Conservation (phyloP, 2,113 vertebrate species). For the Ptyas mucosa region DNA sequence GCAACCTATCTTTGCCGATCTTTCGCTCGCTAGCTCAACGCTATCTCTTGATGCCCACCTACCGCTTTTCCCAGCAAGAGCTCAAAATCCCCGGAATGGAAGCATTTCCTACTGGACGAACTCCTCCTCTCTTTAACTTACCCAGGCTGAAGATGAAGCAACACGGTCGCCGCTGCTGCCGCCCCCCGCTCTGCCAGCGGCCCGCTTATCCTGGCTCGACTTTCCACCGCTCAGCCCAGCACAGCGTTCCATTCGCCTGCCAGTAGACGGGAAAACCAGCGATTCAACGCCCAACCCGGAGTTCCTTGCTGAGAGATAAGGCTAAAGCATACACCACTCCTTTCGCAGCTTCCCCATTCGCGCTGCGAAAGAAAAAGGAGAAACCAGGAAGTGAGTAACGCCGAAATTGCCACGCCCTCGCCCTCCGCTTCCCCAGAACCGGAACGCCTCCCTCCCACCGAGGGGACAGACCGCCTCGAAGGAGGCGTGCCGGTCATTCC, state of each 20-base stretch:
- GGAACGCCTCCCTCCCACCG: not conserved
- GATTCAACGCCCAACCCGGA: not conserved
- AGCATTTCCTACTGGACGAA: not conserved
- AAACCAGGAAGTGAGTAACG: too few species aligned
- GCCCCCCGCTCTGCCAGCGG: not conserved
- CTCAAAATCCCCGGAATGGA: not conserved
- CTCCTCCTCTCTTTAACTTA: not conserved
- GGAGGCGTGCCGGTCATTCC: not conserved
- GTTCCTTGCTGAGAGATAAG: too few species aligned
- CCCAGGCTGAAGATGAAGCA: constrained; percentile 6
- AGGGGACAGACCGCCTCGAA: not conserved
- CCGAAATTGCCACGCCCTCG: not conserved
- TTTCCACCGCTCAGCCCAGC: not conserved
- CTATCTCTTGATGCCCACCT: not conserved
- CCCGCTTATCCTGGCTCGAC: constrained; percentile 10
- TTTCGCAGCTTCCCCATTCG: constrained; percentile 4
- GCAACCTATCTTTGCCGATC: not conserved
- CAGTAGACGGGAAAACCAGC: not conserved
- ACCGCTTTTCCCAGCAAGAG: not conserved
- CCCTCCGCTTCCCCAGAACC: not conserved
- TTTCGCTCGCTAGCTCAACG: not conserved
- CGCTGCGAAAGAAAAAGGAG: not conserved
- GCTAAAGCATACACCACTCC: not conserved
- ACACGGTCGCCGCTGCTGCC: not conserved
- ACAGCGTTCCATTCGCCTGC: constrained; percentile 15